These are phyloP conservation scores for Eupithecia dodoneata DNA, from an alignment of 2,888 invertebrate species.

Conservation along the genomic window DNA sequence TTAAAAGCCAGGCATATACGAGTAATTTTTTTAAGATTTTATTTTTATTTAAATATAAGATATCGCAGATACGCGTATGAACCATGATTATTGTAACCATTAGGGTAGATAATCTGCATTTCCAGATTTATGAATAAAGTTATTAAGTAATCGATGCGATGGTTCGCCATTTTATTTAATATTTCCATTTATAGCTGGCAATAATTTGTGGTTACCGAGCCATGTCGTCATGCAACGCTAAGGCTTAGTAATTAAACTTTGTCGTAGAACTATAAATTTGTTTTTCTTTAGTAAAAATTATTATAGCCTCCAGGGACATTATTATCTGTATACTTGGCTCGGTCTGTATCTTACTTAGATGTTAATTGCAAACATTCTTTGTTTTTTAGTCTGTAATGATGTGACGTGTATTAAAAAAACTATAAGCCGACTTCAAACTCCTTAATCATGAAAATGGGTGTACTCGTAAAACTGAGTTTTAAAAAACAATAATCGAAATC, in stretches of 20 bases:
- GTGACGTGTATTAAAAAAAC: too few species aligned
- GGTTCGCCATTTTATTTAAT: background rate
- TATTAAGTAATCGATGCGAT: background rate
- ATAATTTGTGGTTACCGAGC: background rate
- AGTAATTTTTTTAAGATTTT: too few species aligned
- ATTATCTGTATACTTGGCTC: background rate
- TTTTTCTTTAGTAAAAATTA: background rate
- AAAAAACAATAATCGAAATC: too few species aligned
- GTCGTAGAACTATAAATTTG: slow-evolving; percentile 15
- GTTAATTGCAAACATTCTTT: background rate
- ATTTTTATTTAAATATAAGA: too few species aligned
- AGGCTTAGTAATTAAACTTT: slow-evolving; percentile 16
- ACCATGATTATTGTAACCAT: too few species aligned
- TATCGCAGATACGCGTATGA: too few species aligned
- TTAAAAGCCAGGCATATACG: too few species aligned
- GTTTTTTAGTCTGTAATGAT: too few species aligned
- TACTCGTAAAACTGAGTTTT: too few species aligned
- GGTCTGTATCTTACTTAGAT: too few species aligned
- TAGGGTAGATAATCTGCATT: background rate
- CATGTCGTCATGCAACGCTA: slow-evolving; percentile 3
- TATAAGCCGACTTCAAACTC: too few species aligned
- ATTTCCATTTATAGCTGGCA: slow-evolving; percentile 6
- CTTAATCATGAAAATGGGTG: too few species aligned
- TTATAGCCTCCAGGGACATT: background rate
- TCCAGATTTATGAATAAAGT: slow-evolving; percentile 2